Percentiles rank a stretch among this genome's conserved stretches.
Conservation (phyloP, 2,888 invertebrate genomes). For the Limnephilus lunatus region DNA sequence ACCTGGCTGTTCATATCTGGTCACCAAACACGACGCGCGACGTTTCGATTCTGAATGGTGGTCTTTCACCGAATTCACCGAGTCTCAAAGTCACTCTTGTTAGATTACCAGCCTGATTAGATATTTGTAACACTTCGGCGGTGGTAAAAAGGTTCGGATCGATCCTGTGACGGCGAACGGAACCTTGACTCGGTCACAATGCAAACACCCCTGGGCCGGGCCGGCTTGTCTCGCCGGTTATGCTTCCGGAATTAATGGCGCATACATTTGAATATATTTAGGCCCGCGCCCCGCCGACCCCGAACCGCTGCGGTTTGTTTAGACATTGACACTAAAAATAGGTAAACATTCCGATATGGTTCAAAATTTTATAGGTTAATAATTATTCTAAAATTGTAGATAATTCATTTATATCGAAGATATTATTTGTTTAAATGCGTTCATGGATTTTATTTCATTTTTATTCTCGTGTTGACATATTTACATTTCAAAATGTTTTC, state of each 20-base stretch:
- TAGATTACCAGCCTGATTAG: too few species aligned
- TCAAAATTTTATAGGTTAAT: not conserved
- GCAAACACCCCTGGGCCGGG: constrained; percentile 68
- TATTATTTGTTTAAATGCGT: not conserved
- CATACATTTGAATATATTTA: constrained; percentile 78
- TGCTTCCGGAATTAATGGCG: constrained; percentile 80
- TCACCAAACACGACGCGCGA: too few species aligned
- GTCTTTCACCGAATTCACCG: too few species aligned
- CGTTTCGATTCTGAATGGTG: too few species aligned
- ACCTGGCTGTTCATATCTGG: too few species aligned
- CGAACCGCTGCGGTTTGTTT: constrained; percentile 44
- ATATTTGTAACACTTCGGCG: not conserved
- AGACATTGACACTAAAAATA: not conserved
- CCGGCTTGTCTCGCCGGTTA: constrained; percentile 72
- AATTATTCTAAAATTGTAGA: too few species aligned
- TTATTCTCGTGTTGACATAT: too few species aligned
- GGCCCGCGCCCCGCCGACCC: constrained; percentile 65
- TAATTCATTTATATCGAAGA: not conserved
- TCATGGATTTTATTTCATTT: too few species aligned
- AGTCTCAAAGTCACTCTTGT: too few species aligned
- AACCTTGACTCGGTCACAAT: constrained; percentile 59
- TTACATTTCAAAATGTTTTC: too few species aligned
- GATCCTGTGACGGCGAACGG: constrained; percentile 33
- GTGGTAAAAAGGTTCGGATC: constrained; percentile 50
- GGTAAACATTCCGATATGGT: not conserved